Conservation (phyloP, 2,797 vertebrate genomes). For the Podargus strigoides region DNA sequence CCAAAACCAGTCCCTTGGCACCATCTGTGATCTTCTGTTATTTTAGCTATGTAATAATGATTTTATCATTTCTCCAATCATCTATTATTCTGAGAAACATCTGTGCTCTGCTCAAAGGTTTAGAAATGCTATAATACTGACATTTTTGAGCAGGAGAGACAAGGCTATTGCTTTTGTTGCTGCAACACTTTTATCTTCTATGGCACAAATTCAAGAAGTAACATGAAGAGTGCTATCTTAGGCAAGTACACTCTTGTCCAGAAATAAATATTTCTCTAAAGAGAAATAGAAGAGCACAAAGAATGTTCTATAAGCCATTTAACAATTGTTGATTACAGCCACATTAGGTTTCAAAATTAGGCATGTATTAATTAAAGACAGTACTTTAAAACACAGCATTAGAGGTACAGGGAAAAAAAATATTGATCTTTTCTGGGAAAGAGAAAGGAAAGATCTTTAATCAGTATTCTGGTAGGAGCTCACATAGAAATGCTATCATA, state of each 20-base stretch:
- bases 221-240: neutral
- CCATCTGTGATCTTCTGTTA: neutral
- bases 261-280: conserved; percentile 19
- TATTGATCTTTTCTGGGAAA: neutral
- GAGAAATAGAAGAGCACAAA: neutral
- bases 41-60: neutral
- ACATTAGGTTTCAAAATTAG: neutral
- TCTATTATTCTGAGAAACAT: neutral
- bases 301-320: neutral
- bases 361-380: neutral
- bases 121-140: neutral
- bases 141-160: conserved; percentile 20
- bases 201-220: neutral
- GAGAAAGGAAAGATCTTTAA: neutral
- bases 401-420: neutral
- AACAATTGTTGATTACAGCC: neutral
- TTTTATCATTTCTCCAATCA: neutral
- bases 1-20: neutral
- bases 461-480: neutral
- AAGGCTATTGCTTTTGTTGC: neutral
- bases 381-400: neutral
- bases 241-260: neutral
- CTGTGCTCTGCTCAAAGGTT: neutral
- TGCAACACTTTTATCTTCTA: neutral
- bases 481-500: neutral